Conservation (phyloP, 2,888 invertebrate species). For the Drosophila barbarae region DNA sequence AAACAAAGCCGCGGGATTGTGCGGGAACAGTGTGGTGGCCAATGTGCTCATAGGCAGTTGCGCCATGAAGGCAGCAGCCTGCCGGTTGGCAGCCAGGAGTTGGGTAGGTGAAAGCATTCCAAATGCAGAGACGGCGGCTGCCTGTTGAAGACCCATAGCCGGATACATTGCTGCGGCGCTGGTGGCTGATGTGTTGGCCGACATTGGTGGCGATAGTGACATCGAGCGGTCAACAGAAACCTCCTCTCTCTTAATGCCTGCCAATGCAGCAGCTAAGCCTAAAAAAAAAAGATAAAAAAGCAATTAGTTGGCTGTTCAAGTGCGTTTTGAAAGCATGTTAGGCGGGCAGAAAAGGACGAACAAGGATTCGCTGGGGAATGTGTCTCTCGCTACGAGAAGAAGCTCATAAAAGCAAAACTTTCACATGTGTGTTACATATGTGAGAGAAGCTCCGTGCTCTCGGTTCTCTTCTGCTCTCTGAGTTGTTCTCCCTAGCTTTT, state of each 20-base stretch:
- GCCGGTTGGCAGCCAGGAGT: slow-evolving; percentile 77
- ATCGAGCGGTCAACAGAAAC: slow-evolving; percentile 73
- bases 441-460: slow-evolving; percentile 10
- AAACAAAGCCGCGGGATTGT: slow-evolving; percentile 78
- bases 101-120: slow-evolving; percentile 79
- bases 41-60: slow-evolving; percentile 78
- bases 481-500: slow-evolving; percentile 38
- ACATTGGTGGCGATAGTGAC: slow-evolving; percentile 78
- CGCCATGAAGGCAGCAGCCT: slow-evolving; percentile 79
- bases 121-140: slow-evolving; percentile 79
- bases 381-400: slow-evolving; percentile 22
- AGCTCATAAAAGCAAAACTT: slow-evolving; percentile 19
- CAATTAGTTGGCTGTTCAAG: slow-evolving; percentile 38
- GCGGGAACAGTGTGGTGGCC: slow-evolving; percentile 78
- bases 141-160: slow-evolving; percentile 76
- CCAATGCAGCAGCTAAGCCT: slow-evolving; percentile 79
- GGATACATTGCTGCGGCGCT: slow-evolving; percentile 72
- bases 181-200: slow-evolving; percentile 73
- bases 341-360: slow-evolving; percentile 10
- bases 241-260: slow-evolving; percentile 79
- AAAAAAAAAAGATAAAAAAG: slow-evolving; percentile 24
- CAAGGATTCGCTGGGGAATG: neutral
- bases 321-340: neutral
- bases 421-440: slow-evolving; percentile 33
- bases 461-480: slow-evolving; percentile 22